Evolutionary conservation across 2,888 invertebrate species (phyloP), one percentile per base, ranked within the genome.

Genomic region (Thecocarcelia acutangulata): DNA sequence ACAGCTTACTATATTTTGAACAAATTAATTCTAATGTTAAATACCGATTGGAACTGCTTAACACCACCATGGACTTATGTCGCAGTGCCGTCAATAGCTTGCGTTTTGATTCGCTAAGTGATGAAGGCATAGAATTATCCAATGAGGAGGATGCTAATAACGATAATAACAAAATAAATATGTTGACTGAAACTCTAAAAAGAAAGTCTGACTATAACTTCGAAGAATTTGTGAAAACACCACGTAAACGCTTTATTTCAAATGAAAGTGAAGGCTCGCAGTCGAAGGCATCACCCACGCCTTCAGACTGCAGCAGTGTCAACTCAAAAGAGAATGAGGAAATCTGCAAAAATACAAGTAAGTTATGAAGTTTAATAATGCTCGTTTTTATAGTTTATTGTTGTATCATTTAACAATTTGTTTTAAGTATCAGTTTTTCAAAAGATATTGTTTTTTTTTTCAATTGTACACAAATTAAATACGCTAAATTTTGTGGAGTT

Each of bases 291-390:
- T 90, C 90, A 13, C 90, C 90, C 1, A 87, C 90, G 33, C 87
- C 87, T 9, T 90, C 90, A 0, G 90, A 90, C 68, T 69, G 85
- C 2, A 90, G 90, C 80, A 90, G 90, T 83, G 85, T 87, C 0
- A 89, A 89, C 70, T 90, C 90, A 4, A 90, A 90, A 75, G 90
- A 90, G 80, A 90, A 90, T 74, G 89, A 90, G 46, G 83, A 74
- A 64, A 64, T 83, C 9, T 78, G 83, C 54, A 84, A 84, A 21
- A 85, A 85, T 84, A 80, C 79, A 15, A 84, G 86, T 86, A 84
- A 84, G 83, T 79, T 37, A 42, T 19, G n/a, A 2, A n/a, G 9
- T 58, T 42, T 54, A 11, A 66, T 58, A 1, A 9, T 44, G 9
- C 21, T 69, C 21, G 8, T 12, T 21, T 40, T 21, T n/a, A 2